Conservation (phyloP, 2,797 vertebrate genomes). For the Graptemys geographica region DNA sequence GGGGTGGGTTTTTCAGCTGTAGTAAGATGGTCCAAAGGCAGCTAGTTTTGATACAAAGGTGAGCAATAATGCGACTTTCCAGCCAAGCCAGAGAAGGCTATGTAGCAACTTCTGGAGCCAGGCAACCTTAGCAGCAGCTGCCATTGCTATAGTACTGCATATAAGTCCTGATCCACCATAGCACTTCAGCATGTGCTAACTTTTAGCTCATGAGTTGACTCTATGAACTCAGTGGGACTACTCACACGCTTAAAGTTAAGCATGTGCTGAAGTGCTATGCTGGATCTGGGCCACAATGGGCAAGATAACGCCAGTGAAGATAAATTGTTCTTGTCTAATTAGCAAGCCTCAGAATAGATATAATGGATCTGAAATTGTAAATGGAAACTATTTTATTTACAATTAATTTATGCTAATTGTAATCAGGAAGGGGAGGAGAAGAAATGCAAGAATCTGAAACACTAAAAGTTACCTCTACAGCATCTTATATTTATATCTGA, state of each 20-base stretch:
- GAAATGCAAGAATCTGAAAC: neutral
- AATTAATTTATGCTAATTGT: neutral
- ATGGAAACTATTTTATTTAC: neutral
- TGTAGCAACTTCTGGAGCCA: neutral
- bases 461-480: neutral
- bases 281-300: neutral
- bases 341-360: neutral
- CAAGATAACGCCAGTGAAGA: neutral
- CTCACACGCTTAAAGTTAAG: neutral
- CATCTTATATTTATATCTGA: neutral
- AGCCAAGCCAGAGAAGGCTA: neutral
- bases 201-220: neutral
- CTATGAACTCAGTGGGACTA: neutral
- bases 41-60: neutral
- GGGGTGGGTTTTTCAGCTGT: neutral
- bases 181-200: neutral
- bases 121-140: neutral
- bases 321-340: constrained; percentile 31
- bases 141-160: neutral
- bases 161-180: neutral
- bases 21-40: neutral
- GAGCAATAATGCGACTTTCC: neutral
- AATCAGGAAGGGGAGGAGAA: neutral
- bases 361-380: neutral
- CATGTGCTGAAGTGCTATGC: neutral